These are phyloP conservation scores for Hypomecis punctinalis DNA, from an alignment of 2,888 invertebrate species.

Conservation along the genomic window DNA sequence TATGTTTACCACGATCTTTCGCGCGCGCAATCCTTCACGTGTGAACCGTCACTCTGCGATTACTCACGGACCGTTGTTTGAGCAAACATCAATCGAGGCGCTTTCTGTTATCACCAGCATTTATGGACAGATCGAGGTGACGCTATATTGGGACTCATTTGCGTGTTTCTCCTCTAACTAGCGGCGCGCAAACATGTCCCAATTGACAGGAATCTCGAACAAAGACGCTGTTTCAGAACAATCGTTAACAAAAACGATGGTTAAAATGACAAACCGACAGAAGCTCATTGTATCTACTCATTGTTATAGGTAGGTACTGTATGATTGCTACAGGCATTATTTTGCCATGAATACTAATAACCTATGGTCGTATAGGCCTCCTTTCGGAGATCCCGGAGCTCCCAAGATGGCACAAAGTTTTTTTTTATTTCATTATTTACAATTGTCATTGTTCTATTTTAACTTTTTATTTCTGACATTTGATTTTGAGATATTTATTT, in stretches of 20 bases:
- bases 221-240: conserved; percentile 2
- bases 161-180: conserved; percentile 18
- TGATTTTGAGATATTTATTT: no score
- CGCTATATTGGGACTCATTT: conserved; percentile 37
- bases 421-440: no score
- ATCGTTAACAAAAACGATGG: background rate
- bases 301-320: no score
- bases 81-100: conserved; percentile 50
- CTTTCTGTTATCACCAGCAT: conserved; percentile 57
- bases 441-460: no score
- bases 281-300: no score
- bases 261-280: no score
- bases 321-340: no score
- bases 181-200: conserved; percentile 14
- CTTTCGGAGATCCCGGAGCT: no score
- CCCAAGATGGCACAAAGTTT: no score
- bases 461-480: no score
- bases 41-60: conserved; percentile 1
- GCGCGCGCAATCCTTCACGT: conserved; percentile 7
- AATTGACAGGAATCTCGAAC: conserved; percentile 7
- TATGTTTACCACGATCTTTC: background rate
- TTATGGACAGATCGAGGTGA: conserved; percentile 47
- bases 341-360: no score
- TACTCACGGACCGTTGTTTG: conserved; percentile 24
- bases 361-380: no score